Base-by-base conservation (phyloP, 1,140 invertebrate species). In the Anastrepha ludens region DNA sequence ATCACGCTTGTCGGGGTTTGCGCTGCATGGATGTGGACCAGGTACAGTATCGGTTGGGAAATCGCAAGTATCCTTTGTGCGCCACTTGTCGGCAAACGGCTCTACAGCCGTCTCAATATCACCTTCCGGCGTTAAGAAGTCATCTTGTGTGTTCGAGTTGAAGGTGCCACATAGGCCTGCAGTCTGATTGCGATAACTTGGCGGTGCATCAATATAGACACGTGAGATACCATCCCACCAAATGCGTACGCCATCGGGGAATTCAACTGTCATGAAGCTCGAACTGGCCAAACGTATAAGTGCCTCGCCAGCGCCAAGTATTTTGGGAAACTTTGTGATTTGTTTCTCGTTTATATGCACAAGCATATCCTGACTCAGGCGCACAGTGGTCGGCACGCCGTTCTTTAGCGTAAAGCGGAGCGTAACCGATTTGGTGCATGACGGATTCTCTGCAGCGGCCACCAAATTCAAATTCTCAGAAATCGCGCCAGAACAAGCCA, bases 21-120 rank as follows among this genome's bases (percentile, higher is more conserved):
- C 89, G 39, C 95, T 95, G 89, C 97, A 97, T 0, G 97, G 96
- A 93, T 97, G 95, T 29, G 94, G 93, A 0, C 93, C 93, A 74
- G 94, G 94, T n/a, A 89, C 88, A 3, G 94, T 92, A 9, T 94
- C 93, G 1, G 94, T 90, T 3, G 94, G 91, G 58, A 96, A 94
- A 78, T 96, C 94, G 91, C 97, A 98, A 17, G 94, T 94, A 90
- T 97, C 96, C 47, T 95, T 95, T 0, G 96, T 96, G 92, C 97
- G 97, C 97, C 98, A 98, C 90, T 97, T 97, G 91, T 98, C 97
- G 0, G 97, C 97, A 92, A 98, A 98, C 0, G 96, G 94, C 9
- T 95, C 94, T 0, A 96, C 94, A 0, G 96, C 94, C 67, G 96
- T 95, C 91, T 98, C 97, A 0, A 97, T 92, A 90, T 98, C 97